phyloP scores from a whole-genome alignment of 2,113 vertebrate genomes.

The Mustela nigripes region DNA sequence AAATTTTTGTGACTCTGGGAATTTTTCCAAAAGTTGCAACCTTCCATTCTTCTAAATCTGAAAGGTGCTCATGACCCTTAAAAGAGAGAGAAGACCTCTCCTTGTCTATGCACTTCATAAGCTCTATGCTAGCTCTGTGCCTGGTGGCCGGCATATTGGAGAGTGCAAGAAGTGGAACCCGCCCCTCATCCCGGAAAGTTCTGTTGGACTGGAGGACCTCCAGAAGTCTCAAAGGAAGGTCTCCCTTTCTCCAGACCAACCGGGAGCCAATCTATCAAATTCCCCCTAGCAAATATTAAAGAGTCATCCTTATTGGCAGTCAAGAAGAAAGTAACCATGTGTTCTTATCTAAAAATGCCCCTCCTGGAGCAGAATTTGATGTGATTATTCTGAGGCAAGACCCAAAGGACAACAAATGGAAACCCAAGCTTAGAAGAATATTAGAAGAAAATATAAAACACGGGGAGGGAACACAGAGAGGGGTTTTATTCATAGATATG shows the following conservation, averaged over 20 bases:
- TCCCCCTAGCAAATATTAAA: neutral
- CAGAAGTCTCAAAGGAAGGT: neutral
- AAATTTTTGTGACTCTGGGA: neutral
- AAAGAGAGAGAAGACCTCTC: neutral
- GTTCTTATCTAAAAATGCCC: neutral
- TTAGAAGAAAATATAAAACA: neutral
- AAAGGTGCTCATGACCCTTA: neutral
- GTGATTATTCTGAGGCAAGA: neutral
- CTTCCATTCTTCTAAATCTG: neutral
- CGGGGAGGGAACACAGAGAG: neutral
- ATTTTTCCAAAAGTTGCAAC: neutral
- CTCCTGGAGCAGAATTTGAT: neutral
- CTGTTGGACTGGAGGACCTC: neutral
- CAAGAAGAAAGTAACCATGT: neutral
- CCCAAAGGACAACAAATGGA: neutral
- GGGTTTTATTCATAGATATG: neutral
- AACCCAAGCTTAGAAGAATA: neutral
- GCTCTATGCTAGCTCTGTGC: neutral
- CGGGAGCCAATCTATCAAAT: neutral
- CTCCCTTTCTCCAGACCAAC: neutral
- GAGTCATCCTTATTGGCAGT: neutral
- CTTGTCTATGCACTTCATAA: neutral
- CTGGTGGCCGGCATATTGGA: neutral
- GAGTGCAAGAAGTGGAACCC: accelerated
- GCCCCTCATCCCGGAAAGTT: neutral